Conservation (phyloP, 2,113 vertebrate genomes). For the Phoenicopterus ruber region DNA sequence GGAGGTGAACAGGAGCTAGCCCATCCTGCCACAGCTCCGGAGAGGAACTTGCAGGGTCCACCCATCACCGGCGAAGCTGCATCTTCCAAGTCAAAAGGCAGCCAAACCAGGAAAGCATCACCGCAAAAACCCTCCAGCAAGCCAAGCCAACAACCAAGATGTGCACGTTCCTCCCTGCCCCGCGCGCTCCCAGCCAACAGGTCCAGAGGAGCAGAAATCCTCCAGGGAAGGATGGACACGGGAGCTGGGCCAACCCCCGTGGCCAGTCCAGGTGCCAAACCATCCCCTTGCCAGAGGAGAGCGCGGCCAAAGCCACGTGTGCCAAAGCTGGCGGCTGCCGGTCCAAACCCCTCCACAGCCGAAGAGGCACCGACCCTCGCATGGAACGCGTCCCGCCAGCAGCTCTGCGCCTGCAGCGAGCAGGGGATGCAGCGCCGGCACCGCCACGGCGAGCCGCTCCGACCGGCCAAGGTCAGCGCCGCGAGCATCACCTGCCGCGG, state of each 20-base stretch:
- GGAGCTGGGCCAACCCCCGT: conserved; percentile 5
- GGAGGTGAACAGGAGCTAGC: not conserved
- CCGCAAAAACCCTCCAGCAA: not conserved
- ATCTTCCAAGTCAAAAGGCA: not conserved
- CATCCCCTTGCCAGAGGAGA: not conserved
- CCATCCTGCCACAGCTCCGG: not conserved
- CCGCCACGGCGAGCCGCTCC: rapidly evolving
- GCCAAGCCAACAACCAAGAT: not conserved
- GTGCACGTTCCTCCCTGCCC: not conserved
- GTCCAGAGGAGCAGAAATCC: conserved; percentile 3
- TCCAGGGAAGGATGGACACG: not conserved
- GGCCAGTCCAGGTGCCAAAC: not conserved
- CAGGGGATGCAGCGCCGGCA: not conserved
- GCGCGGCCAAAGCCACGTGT: not conserved
- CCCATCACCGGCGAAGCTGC: not conserved
- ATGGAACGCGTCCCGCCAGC: not conserved
- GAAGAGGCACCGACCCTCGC: not conserved
- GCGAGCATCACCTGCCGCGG: rapidly evolving
- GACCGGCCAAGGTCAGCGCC: not conserved
- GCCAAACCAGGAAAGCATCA: not conserved
- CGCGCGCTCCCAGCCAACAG: not conserved
- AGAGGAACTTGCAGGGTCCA: not conserved
- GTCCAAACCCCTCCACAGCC: not conserved
- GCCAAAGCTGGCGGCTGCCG: not conserved
- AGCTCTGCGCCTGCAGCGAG: not conserved